phyloP scores from a whole-genome alignment of 2,888 invertebrate genomes.

The Conus canariensis region DNA sequence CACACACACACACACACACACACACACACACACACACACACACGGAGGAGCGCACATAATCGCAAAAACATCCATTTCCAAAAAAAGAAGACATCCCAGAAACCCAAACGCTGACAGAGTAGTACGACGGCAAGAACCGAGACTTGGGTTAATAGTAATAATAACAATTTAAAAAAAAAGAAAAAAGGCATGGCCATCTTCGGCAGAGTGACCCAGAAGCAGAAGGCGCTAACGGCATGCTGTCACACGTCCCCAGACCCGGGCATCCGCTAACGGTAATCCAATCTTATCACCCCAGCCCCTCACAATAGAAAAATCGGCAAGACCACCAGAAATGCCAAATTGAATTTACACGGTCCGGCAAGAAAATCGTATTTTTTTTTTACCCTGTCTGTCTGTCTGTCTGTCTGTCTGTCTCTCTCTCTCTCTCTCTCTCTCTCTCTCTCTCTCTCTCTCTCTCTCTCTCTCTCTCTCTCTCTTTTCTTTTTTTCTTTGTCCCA shows the following conservation, averaged over 20 bases:
- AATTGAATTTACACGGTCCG: constrained; percentile 9
- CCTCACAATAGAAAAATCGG: neutral
- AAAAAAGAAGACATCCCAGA: too few relatives aligned
- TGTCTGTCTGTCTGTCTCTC: neutral
- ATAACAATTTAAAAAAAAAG: neutral
- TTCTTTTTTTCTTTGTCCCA: neutral
- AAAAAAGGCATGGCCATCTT: neutral
- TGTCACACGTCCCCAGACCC: neutral
- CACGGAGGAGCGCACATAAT: too few relatives aligned
- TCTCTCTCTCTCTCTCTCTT: neutral
- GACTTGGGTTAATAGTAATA: too few relatives aligned
- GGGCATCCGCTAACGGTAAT: neutral
- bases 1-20: constrained; percentile 1
- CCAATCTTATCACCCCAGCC: neutral
- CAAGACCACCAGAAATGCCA: neutral
- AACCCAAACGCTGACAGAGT: too few relatives aligned
- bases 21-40: neutral
- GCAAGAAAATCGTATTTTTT: neutral
- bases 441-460: neutral
- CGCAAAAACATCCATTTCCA: too few relatives aligned
- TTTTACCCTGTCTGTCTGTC: neutral
- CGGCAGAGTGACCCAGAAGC: neutral
- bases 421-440: neutral
- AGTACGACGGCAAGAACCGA: too few relatives aligned
- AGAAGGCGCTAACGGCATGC: neutral